phyloP scores from a whole-genome alignment of 2,113 vertebrate genomes.

The Zingel zingel region DNA sequence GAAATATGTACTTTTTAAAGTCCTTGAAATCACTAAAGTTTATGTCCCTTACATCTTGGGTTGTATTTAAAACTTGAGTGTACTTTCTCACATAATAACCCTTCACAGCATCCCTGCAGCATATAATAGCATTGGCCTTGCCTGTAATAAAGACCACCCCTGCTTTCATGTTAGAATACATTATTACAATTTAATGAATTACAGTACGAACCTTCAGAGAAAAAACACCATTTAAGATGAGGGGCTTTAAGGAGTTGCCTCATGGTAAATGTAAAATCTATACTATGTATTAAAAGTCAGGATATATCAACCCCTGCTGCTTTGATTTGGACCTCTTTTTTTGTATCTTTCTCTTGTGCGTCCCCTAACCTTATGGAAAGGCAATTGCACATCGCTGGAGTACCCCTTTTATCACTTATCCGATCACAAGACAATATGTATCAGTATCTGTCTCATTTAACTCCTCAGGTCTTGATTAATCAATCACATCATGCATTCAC shows the following conservation, averaged over 20 bases:
- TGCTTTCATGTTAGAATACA: not conserved
- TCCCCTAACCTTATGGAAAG: not conserved
- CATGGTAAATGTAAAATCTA: not conserved
- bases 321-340: not conserved
- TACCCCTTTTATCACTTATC: not conserved
- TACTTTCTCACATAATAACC: not conserved
- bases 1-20: not conserved
- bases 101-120: not conserved
- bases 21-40: not conserved
- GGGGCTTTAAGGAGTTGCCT: not conserved
- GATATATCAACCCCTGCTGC: not conserved
- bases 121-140: not conserved
- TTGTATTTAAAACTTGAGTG: not conserved
- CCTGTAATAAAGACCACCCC: not conserved
- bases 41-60: not conserved
- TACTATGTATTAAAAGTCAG: not conserved
- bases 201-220: not conserved
- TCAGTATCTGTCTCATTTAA: not conserved
- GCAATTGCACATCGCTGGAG: not conserved
- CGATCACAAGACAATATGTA: not conserved
- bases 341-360: not conserved
- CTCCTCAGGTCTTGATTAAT: not conserved
- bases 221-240: not conserved
- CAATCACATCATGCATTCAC: conserved; percentile 1
- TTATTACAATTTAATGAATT: not conserved